Percentiles rank a stretch among this genome's conserved stretches.
Conservation (phyloP, 2,888 invertebrate genomes). For the Antheraea assamensis region DNA sequence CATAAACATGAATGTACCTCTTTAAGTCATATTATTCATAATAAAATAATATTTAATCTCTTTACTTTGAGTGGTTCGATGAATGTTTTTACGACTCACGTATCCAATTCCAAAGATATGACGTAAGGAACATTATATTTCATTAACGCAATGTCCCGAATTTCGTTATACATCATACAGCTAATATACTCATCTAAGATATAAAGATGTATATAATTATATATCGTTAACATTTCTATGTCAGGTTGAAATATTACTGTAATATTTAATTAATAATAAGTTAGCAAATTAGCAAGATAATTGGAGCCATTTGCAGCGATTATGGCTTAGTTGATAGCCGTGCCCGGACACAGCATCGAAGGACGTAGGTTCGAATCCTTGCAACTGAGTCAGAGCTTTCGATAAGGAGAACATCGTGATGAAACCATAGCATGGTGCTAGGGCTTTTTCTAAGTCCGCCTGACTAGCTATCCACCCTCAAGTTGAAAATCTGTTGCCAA, state of each 20-base stretch:
- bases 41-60: neutral
- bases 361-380: too few relatives aligned
- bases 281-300: neutral
- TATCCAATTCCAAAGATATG: neutral
- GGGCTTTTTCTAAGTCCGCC: too few relatives aligned
- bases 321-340: too few relatives aligned
- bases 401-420: too few relatives aligned
- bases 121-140: neutral
- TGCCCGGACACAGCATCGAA: too few relatives aligned
- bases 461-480: too few relatives aligned
- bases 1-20: neutral
- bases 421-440: too few relatives aligned
- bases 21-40: neutral
- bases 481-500: too few relatives aligned
- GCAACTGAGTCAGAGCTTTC: too few relatives aligned
- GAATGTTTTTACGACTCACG: slow-evolving; percentile 4
- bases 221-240: too few relatives aligned
- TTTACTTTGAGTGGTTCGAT: neutral
- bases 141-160: neutral
- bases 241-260: too few relatives aligned
- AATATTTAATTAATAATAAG: too few relatives aligned
- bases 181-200: neutral
- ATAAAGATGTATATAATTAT: neutral
- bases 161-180: neutral
- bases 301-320: neutral